These are phyloP conservation scores for Trematomus bernacchii DNA, from an alignment of 2,797 vertebrate genomes.

Conservation along the genomic window DNA sequence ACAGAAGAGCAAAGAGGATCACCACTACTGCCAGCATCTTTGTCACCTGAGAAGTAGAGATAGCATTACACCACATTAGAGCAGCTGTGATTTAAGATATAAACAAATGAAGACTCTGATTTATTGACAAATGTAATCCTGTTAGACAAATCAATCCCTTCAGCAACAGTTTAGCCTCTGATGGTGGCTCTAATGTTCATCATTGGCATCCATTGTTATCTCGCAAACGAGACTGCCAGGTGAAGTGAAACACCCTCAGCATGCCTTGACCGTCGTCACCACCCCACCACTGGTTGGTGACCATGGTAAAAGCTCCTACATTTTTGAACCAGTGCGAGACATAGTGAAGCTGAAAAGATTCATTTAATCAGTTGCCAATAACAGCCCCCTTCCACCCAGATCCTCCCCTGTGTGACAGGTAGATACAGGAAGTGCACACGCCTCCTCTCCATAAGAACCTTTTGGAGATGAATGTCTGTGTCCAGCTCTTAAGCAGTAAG, in stretches of 20 bases:
- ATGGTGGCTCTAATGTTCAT: no score
- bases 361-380: constrained; percentile 58
- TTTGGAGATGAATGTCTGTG: constrained; percentile 50
- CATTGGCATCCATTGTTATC: no score
- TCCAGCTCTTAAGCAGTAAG: background rate
- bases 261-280: background rate
- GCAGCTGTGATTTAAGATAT: background rate
- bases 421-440: constrained; percentile 5
- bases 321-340: constrained; percentile 39
- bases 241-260: no score
- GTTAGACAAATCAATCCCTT: no score
- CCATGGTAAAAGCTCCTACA: constrained; percentile 70
- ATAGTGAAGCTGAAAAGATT: constrained; percentile 57
- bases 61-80: background rate
- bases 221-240: no score
- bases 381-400: constrained; percentile 14
- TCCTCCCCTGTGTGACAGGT: background rate
- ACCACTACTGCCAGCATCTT: constrained; percentile 89
- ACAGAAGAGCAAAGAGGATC: constrained; percentile 86
- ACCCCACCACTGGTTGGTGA: constrained; percentile 38
- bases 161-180: no score
- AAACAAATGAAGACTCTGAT: no score
- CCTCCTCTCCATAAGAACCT: constrained; percentile 37
- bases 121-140: no score
- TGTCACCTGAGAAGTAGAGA: constrained; percentile 79